These are phyloP conservation scores for Rhimphoctona megacephalus DNA, from an alignment of 2,888 invertebrate species.

Conservation along the genomic window DNA sequence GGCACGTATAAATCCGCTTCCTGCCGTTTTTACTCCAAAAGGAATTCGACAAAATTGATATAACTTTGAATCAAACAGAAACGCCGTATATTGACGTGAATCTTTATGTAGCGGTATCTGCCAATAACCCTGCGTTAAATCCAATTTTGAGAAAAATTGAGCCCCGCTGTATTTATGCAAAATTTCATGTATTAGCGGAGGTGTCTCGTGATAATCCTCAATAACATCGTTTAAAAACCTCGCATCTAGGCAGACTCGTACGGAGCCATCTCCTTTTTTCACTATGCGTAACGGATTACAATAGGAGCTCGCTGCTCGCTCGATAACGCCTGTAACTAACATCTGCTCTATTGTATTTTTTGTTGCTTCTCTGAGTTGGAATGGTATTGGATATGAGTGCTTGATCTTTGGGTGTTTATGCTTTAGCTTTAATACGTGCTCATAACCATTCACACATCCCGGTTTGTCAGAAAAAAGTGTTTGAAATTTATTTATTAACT, in stretches of 20 bases:
- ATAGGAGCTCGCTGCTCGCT: neutral
- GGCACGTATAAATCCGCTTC: too few species aligned
- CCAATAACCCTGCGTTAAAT: neutral
- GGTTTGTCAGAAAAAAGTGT: neutral
- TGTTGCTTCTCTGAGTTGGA: neutral
- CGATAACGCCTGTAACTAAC: neutral
- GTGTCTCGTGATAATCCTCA: too few species aligned
- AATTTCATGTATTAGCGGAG: neutral
- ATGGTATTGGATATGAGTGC: neutral
- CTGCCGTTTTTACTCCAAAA: neutral
- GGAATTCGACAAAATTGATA: neutral
- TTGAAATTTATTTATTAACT: neutral
- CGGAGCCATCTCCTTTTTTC: neutral
- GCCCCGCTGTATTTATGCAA: neutral
- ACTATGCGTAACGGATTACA: constrained; percentile 3
- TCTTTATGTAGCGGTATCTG: too few species aligned
- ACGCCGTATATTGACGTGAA: too few species aligned
- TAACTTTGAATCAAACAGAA: neutral
- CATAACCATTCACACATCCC: neutral
- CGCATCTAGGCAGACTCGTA: neutral
- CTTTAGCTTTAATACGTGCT: neutral
- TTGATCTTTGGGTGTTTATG: neutral
- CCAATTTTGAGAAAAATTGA: neutral
- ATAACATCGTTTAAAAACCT: neutral
- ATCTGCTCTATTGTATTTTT: neutral